Base-by-base conservation (phyloP, 2,797 vertebrate genomes). In the Diplodus puntazzo region DNA sequence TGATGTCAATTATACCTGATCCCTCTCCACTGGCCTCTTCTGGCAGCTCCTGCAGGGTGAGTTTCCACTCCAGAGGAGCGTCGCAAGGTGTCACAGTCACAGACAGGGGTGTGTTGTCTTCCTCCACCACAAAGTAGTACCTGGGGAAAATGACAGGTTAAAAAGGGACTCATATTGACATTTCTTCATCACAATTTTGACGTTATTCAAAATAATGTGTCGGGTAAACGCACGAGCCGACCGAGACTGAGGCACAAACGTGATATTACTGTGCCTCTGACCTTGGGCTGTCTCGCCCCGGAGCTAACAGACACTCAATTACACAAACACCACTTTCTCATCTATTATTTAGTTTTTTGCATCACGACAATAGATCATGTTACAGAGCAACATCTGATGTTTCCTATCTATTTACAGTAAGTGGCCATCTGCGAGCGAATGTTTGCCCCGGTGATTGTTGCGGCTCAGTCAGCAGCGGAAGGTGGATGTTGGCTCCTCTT, bases 81-180 rank as follows among this genome's bases (percentile, higher is more conserved):
- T 99, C 98, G 0, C 98, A 99, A 0, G 98, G 98, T 10, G 98
- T 99, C 89, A 99, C 96, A 0, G 97, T 99, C 88, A 99, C 96
- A 25, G 97, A 97, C 61, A 99, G 86, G 1, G 98, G 98, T 11
- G 98, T 99, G 92, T 99, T 99, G 92, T 99, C 98, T 89, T 99
- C 98, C 81, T 99, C 98, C 80, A 99, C 98, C 92, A 98, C 96
- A 86, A 99, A 99, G 92, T 98, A 99, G 89, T 97, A 99, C 95
- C 98, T 99, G 88, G 8, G 39, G 55, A 55, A 88, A 88, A 86
- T 59, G 72, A 87, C 2, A 87, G 52, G 60, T 69, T 54, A n/a
- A 17, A 69, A 69, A 62, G 1, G 43, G 21, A 4, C 30, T 20
- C n/a, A 77, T 73, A 65, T 8, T 58, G 50, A 21, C 59, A 6